Conservation (phyloP, 2,797 vertebrate species). For the Myripristis murdjan region DNA sequence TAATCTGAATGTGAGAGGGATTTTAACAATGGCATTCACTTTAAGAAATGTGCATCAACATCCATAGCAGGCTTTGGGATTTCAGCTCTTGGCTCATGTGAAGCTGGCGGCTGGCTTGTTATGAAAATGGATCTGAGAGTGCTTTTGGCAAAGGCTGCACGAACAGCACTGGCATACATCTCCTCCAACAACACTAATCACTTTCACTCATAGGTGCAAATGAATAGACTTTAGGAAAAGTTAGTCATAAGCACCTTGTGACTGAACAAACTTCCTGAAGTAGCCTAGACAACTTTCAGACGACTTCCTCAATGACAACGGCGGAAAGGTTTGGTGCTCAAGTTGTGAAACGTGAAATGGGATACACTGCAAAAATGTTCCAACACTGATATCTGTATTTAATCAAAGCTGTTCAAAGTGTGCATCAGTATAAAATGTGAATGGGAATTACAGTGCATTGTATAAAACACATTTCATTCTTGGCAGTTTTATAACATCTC, state of each 20-base stretch:
- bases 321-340: no score
- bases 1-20: conserved; percentile 67
- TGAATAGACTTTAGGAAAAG: conserved; percentile 58
- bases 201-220: conserved; percentile 62
- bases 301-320: conserved; percentile 3
- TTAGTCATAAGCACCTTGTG: conserved; percentile 33
- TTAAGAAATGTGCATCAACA: conserved; percentile 69
- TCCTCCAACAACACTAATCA: conserved; percentile 64
- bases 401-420: no score
- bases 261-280: conserved; percentile 23
- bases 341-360: no score
- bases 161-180: conserved; percentile 63
- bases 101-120: conserved; percentile 55
- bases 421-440: no score
- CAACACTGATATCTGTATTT: no score
- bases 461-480: conserved; percentile 9
- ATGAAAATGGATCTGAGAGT: conserved; percentile 74
- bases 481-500: not conserved
- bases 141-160: conserved; percentile 72
- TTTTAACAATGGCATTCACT: conserved; percentile 59
- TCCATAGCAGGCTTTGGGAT: conserved; percentile 65
- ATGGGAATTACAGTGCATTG: no score
- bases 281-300: conserved; percentile 7
- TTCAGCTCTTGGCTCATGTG: conserved; percentile 68
- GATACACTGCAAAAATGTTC: no score